Evolutionary conservation across 2,113 vertebrate species (phyloP).

Genomic region (Elachura formosa): DNA sequence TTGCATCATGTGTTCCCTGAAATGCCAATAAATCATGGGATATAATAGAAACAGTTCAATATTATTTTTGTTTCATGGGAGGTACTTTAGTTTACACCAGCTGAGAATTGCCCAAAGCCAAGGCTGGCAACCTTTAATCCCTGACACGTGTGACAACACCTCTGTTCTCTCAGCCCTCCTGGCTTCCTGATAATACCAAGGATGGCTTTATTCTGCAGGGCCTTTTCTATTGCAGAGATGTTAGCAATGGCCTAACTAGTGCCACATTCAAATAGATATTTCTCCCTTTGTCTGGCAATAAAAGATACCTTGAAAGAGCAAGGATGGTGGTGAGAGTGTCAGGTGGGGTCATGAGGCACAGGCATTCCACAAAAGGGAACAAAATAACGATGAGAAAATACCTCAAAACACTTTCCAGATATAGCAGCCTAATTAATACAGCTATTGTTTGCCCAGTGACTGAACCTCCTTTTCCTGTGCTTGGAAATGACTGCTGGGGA

Average conservation of each 20-base stretch:
- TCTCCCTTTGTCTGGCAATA: slow-evolving; percentile 49
- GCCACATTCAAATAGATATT: slow-evolving; percentile 41
- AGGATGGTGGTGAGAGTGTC: slow-evolving; percentile 40
- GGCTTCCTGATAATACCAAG: neutral
- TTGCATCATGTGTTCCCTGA: neutral
- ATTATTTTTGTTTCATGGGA: neutral
- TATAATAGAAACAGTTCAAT: neutral
- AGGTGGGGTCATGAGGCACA: slow-evolving; percentile 3
- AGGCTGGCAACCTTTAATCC: slow-evolving; percentile 6
- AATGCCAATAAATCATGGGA: neutral
- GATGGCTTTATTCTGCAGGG: neutral
- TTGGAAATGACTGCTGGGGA: neutral
- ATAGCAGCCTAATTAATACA: slow-evolving; percentile 39
- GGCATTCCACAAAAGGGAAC: neutral
- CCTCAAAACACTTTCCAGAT: slow-evolving; percentile 40
- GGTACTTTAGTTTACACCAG: neutral
- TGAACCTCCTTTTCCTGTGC: neutral
- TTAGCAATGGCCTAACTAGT: neutral
- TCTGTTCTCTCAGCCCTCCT: neutral
- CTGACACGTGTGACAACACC: neutral
- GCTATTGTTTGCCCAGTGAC: slow-evolving; percentile 19
- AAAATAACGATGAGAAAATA: slow-evolving; percentile 42
- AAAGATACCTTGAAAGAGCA: slow-evolving; percentile 45
- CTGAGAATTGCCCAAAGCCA: slow-evolving; percentile 1
- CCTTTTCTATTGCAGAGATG: neutral